Conservation (phyloP, 2,797 vertebrate genomes). For the Glossophaga mutica region DNA sequence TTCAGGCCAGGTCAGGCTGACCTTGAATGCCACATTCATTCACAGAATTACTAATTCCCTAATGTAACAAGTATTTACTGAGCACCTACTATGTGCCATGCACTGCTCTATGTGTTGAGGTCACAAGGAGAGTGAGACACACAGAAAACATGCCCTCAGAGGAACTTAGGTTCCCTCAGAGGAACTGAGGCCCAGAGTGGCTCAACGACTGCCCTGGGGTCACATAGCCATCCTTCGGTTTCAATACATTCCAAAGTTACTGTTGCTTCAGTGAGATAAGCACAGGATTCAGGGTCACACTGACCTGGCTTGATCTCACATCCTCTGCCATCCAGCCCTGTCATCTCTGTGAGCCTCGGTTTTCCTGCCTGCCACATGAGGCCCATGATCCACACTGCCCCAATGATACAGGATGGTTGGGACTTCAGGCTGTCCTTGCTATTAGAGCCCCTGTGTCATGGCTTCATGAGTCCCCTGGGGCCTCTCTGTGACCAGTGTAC, state of each 20-base stretch:
- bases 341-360: background rate
- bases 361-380: background rate
- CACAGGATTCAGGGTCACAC: background rate
- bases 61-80: background rate
- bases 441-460: background rate
- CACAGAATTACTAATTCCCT: background rate
- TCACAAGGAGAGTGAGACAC: background rate
- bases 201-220: background rate
- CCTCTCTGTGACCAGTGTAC: background rate
- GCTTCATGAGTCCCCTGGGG: background rate
- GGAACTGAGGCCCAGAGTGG: background rate
- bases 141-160: background rate
- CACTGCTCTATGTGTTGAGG: background rate
- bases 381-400: background rate
- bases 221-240: fast-evolving
- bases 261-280: background rate
- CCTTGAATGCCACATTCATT: background rate
- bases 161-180: background rate
- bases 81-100: background rate
- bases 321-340: background rate
- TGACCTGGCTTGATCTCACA: background rate
- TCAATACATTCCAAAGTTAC: background rate
- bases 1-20: background rate
- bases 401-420: background rate
- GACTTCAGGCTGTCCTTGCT: background rate